Base-by-base conservation (phyloP, 2,113 vertebrate species). In the Formicarius rufipectus region DNA sequence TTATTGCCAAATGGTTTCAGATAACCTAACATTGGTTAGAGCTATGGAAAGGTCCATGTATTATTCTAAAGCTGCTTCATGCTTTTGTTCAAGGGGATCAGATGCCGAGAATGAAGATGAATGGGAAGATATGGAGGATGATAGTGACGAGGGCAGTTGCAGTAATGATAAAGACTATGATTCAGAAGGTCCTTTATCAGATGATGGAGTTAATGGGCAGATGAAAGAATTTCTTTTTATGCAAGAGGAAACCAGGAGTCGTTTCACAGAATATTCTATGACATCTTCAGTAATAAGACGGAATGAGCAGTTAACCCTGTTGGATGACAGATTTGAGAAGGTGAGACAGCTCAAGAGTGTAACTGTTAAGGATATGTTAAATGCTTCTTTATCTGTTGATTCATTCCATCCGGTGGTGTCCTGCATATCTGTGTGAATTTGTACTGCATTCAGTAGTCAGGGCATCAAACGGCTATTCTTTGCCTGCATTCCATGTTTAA, bases 321-420 rank as follows among this genome's bases (percentile, higher is more conserved):
- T 99, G 78, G 99, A 99, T 86, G 99, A 99, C 94, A 98, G 99
- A 60, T 99, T 99, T 90, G 99, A 99, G 90, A 99, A 99, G 99
- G 99, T 99, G 31, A 93, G 87, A 42, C 39, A 73, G 44, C 53
- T 87, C 44, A 55, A 10, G 42, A 53, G 28, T 33, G 4, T 50
- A 31, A 33, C 85, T 72, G 30, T 42, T 73, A 53, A 71, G 22
- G 9, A 3, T 71, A 22, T n/a, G n/a, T 45, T 39, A 52, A 86
- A 56, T 45, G 35, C 44, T 68, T n/a, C 28, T 85, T 81, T 60
- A 9, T 30, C 47, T 83, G 5, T 52, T 86, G n/a, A 14, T 62
- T 44, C 14, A 15, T 59, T 35, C 78, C 17, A 6, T 84, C 21
- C 75, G 11, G 24, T 27, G 39, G 21, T 81, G 40, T 64, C 35